phyloP scores from a whole-genome alignment of 2,888 invertebrate species.

The Troglohyphantes excavatus region DNA sequence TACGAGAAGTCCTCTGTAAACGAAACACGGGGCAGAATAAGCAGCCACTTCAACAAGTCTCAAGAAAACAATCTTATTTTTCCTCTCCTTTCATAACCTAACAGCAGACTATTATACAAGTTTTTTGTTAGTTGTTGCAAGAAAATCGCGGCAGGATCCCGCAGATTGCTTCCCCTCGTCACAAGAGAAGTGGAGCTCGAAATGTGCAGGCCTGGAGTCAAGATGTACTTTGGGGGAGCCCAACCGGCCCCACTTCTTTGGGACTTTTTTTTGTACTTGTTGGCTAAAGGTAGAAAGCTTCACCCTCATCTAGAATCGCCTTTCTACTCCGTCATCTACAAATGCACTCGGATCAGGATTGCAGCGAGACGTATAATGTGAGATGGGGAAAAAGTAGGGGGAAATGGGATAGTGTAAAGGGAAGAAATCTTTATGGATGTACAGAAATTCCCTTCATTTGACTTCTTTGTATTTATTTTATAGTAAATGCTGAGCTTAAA shows the following conservation, averaged over 20 bases:
- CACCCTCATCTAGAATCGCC: slow-evolving; percentile 6
- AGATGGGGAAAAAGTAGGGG: background rate
- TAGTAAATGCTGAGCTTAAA: too few species aligned
- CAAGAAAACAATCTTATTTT: background rate
- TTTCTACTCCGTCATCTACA: slow-evolving; percentile 58
- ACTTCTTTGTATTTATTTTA: background rate
- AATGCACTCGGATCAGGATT: slow-evolving; percentile 42
- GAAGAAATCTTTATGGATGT: too few species aligned
- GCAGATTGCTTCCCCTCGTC: slow-evolving; percentile 41
- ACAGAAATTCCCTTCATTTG: background rate
- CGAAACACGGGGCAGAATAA: too few species aligned
- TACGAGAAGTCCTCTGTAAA: too few species aligned
- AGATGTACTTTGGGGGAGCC: slow-evolving; percentile 30
- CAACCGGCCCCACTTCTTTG: background rate
- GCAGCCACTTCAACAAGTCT: background rate
- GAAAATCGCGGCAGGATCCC: background rate
- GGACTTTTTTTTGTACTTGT: background rate
- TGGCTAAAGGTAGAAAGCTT: slow-evolving; percentile 6
- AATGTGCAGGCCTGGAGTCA: slow-evolving; percentile 14
- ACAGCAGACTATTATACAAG: slow-evolving; percentile 24
- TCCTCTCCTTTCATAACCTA: slow-evolving; percentile 36
- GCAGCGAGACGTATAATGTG: slow-evolving; percentile 50
- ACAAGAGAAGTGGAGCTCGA: slow-evolving; percentile 48
- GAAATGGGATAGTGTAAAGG: background rate
- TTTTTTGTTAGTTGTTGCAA: slow-evolving; percentile 24